Evolutionary conservation across 2,797 vertebrate species (phyloP), one percentile per base, ranked within the genome.

Genomic region (Molossus molossus): DNA sequence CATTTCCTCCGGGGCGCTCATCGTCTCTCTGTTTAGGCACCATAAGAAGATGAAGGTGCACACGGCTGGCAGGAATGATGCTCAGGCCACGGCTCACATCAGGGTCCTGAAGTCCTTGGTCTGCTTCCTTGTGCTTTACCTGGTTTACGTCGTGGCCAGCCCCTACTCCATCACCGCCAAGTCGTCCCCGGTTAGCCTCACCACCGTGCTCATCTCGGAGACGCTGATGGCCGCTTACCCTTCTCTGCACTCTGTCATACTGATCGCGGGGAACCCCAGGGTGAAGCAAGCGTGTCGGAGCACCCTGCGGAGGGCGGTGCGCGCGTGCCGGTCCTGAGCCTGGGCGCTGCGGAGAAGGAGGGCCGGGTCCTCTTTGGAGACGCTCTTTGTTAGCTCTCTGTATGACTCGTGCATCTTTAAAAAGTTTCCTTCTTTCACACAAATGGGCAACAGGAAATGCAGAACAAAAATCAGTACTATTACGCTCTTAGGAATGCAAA

Each of bases 231-330:
- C 64, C 37, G 70, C 87, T 67, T 92, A 73, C 29, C 72, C 87
- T 37, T 96, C 87, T 58, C 90, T 95, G 69, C 84, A 88, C 65
- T 93, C 93, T 70, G 23, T 88, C 21, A 4, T 87, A 1, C 2
- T 94, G 80, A 73, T 96, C 40, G 14, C 86, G 87, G 60, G 40
- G 8, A 96, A 95, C 62, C 84, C 84, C 10, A 92, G 29, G 53
- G 18, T 91, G 45, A 96, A 75, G 65, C 86, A 87, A 86, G 82
- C n/a, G 70, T 95, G 81, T 75, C 62, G 90, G 90, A 92, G 81
- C 93, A 57, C 73, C 48, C 62, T 95, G 9, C 2, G 20, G 94
- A 93, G 86, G 60, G 53, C 25, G 17, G 10, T 20, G 0, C 50
- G 60, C 23, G 21, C 53, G 48, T 69, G 88, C 73, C 73, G 73